Evolutionary conservation across 2,113 vertebrate species (phyloP), one percentile per base, ranked within the genome.

Genomic region (Apeltes quadracus): DNA sequence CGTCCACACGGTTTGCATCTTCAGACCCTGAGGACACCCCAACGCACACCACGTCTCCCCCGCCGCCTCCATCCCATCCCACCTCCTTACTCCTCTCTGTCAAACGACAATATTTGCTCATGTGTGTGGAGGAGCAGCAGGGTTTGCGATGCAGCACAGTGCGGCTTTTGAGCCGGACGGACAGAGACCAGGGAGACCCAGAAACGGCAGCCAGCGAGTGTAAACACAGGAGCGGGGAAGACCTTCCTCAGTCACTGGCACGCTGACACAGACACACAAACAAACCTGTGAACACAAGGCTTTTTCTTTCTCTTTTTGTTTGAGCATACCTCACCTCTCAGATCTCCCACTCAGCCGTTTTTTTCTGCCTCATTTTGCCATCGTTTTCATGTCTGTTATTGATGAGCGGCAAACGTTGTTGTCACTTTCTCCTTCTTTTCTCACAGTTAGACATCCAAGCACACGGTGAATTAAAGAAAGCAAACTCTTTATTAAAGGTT

Each of bases 81-180:
- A 39, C 75, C 61, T 76, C 61, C 48, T 72, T 75, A 67, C 81
- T 82, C 46, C 61, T 84, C 54, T 84, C 84, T 84, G 76, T 90
- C 76, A 85, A 88, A 86, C 55, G 87, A 84, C 78, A 92, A 87
- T 90, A 91, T 93, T 93, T 92, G 82, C 86, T 92, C 89, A 83
- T 91, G 82, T 91, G 90, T 27, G 75, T 91, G 82, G 87, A 81
- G 89, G 83, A 90, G 84, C 84, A 86, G 87, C 77, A 64, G 89
- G 80, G 73, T 84, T 51, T 84, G 77, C 20, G 50, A 78, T 66
- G 63, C 79, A 81, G 87, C 57, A 86, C 88, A 90, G 90, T 75
- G 76, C 72, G 72, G 79, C 69, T 84, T 91, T 90, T 91, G 83
- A 90, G 66, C 56, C 67, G 22, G 68, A 78, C 82, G 78, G 75